Base-by-base conservation (phyloP, 2,113 vertebrate species). In the Notiomystis cincta region DNA sequence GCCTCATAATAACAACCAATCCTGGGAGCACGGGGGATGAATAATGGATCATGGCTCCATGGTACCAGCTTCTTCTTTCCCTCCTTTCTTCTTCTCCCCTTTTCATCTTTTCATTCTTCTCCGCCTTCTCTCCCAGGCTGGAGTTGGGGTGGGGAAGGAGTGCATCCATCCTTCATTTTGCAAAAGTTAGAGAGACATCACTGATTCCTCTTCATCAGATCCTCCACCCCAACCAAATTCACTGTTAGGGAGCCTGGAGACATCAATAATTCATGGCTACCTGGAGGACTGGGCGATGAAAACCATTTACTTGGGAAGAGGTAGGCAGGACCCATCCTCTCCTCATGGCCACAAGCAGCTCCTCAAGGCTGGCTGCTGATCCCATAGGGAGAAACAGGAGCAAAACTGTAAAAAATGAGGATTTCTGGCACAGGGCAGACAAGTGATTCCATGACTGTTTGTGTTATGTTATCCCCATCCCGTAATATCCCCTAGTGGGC, bases 221-320 rank as follows among this genome's bases (percentile, higher is more conserved):
- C 78, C 42, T 87, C 93, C 87, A 86, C 77, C 78, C 84, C 91
- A 95, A 72, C 98, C 94, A 98, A 97, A 97, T 98, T 98, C 98
- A 97, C 98, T 97, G 96, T 96, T 98, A 97, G 97, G 93, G 97
- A 98, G 98, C 97, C 95, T 95, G 98, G 97, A 97, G 98, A 97
- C 97, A 98, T 99, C 98, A 98, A 98, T 99, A 99, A 99, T 99
- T 98, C 98, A 98, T 90, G 58, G 95, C 96, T 95, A 91, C 97
- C 90, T 97, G 97, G 98, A 97, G 98, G 97, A 96, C 96, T 87
- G 37, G 96, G 91, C 88, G 62, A 64, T 97, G 96, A 98, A 97
- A 97, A 98, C 96, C 97, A 84, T 97, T 96, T 97, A 94, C 97
- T 96, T 97, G 96, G 97, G 96, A 97, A 95, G 97, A 98, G 83